Evolutionary conservation across 2,113 vertebrate genomes (phyloP), one percentile per base, ranked within the genome.

Genomic region (Pollachius pollachius): DNA sequence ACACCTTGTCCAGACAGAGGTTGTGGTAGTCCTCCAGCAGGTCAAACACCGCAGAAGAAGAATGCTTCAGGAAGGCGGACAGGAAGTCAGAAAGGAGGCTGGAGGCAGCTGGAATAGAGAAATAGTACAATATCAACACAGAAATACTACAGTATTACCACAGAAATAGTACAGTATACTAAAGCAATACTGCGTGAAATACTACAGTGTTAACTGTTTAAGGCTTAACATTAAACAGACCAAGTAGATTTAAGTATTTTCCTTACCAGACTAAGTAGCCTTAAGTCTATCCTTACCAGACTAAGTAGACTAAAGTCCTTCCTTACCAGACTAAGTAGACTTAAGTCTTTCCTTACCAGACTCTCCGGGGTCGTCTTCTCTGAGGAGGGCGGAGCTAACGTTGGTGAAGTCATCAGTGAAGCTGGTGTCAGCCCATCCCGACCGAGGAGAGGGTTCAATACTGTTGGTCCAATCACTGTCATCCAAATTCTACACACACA

Each of bases 291-390:
- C 41, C 87, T 89, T 83, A 98, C 96, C 95, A 34, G 95, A 92
- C 84, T 98, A 23, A 23, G 23, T 34, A 34, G 30, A 34, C 30
- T 7, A 4, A 4, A 4, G 6, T 3, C 30, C 6, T 34, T 48
- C 41, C 87, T 89, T 83, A 98, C 96, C 95, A 34, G 95, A 92
- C 84, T 98, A 23, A 23, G 23, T 34, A 34, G 30, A 34, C 30
- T 7, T 3, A 4, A 4, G 6, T 34, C 30, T 34, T 34, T 48
- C 41, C 87, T 89, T 83, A 98, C 96, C 95, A 34, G 95, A 92
- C 84, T 98, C 96, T 70, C 97, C 96, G 1, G 96, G 97, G 84
- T 99, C 97, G 21, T 99, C 97, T 71, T 98, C 97, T 78, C 91
- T 93, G 52, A 99, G 73, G 71, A 99, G 90, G 0, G 96, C 93